Percentiles rank a stretch among this genome's conserved stretches.
Conservation (phyloP, 2,888 invertebrate genomes). For the Petrophora chlorosata region DNA sequence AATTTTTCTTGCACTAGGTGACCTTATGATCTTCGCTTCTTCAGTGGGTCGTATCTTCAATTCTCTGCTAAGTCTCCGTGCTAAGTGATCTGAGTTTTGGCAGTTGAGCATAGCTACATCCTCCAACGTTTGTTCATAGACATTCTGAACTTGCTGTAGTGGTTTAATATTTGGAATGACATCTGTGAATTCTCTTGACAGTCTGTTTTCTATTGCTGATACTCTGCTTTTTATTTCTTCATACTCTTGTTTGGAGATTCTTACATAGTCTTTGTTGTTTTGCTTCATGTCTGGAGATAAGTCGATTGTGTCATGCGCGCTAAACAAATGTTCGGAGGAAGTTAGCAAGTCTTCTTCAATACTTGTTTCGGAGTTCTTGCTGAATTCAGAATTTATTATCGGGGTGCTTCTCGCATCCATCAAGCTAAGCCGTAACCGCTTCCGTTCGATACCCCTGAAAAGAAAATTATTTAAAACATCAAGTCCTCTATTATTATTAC, state of each 20-base stretch:
- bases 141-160: constrained; percentile 86
- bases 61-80: constrained; percentile 88
- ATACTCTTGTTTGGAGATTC: constrained; percentile 89
- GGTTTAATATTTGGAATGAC: constrained; percentile 78
- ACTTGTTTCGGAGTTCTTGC: constrained; percentile 72
- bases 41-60: constrained; percentile 88
- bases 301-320: constrained; percentile 73
- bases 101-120: constrained; percentile 86
- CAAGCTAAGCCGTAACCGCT: constrained; percentile 72
- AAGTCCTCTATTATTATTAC: neutral
- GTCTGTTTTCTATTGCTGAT: constrained; percentile 87
- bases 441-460: constrained; percentile 75
- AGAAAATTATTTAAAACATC: constrained; percentile 4
- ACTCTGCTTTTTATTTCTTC: constrained; percentile 91
- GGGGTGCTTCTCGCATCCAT: constrained; percentile 75
- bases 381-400: constrained; percentile 64
- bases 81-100: constrained; percentile 87
- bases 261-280: constrained; percentile 85
- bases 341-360: constrained; percentile 73
- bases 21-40: constrained; percentile 88
- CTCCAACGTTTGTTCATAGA: constrained; percentile 89
- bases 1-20: constrained; percentile 92
- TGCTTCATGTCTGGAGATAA: constrained; percentile 71
- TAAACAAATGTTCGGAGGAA: constrained; percentile 73
- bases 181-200: constrained; percentile 87